Evolutionary conservation across 2,888 invertebrate species (phyloP).

Genomic region (Thera obeliscata): DNA sequence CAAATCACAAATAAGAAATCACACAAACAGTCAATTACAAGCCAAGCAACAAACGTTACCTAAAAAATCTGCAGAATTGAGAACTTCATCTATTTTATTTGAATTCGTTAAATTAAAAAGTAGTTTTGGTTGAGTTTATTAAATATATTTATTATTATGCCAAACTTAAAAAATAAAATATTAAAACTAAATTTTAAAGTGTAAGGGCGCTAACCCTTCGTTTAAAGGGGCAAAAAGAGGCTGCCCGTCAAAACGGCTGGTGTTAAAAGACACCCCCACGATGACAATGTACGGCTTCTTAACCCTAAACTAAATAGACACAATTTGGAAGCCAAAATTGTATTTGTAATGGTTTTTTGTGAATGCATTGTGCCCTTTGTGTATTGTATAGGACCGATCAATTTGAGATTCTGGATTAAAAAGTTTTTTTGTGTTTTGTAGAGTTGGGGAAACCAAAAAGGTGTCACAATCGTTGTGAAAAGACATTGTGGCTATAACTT

Average conservation of each 20-base stretch:
- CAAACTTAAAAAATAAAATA: constrained; percentile 4
- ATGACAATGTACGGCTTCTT: constrained; percentile 77
- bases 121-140: too few species aligned
- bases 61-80: too few species aligned
- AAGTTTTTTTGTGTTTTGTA: constrained; percentile 21
- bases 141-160: background rate
- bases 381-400: constrained; percentile 49
- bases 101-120: too few species aligned
- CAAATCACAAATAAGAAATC: too few species aligned
- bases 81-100: too few species aligned
- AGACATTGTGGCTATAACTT: too few species aligned
- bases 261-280: constrained; percentile 81
- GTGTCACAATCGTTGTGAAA: too few species aligned
- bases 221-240: constrained; percentile 61
- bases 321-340: constrained; percentile 76
- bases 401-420: constrained; percentile 43
- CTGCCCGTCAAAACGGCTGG: constrained; percentile 70
- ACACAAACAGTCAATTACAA: too few species aligned
- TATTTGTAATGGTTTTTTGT: constrained; percentile 71
- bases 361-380: constrained; percentile 56
- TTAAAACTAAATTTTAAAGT: constrained; percentile 34
- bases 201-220: constrained; percentile 69
- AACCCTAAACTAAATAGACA: constrained; percentile 74
- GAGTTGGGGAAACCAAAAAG: constrained; percentile 1
- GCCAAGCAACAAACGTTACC: too few species aligned